A percentile compares a stretch with the other conserved stretches of the same genome.
These are phyloP conservation scores for Blera fallax DNA, from an alignment of 2,888 invertebrate species.

Conservation along the genomic window DNA sequence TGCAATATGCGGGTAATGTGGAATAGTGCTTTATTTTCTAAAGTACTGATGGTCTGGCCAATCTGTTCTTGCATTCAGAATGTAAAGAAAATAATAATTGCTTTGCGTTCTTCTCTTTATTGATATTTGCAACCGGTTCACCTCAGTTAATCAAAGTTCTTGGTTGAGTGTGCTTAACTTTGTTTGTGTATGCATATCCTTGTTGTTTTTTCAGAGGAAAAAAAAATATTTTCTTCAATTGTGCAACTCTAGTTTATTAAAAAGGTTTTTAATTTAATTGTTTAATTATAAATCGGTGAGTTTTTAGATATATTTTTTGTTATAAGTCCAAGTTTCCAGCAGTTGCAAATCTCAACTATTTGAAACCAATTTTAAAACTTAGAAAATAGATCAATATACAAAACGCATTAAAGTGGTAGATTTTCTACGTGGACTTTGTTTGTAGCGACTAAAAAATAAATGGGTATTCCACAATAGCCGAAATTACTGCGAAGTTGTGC, in stretches of 20 bases:
- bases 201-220: background rate
- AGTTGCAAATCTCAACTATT: constrained; percentile 25
- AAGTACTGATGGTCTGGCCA: background rate
- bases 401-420: no score
- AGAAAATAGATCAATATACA: no score
- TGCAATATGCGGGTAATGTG: background rate
- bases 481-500: no score
- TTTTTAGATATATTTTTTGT: constrained; percentile 8
- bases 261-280: background rate
- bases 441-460: no score
- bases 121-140: background rate
- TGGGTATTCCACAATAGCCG: no score
- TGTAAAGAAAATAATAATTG: background rate
- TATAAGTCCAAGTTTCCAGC: background rate
- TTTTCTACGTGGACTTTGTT: no score
- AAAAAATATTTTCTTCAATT: background rate
- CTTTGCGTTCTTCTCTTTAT: background rate
- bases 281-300: constrained; percentile 5
- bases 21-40: background rate
- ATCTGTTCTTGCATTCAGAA: background rate
- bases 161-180: background rate
- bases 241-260: background rate
- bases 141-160: background rate
- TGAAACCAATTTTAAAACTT: no score
- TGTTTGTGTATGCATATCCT: background rate